Evolutionary conservation across 2,888 invertebrate species (phyloP), one percentile per base, ranked within the genome.

Genomic region (Mechanitis mazaeus): DNA sequence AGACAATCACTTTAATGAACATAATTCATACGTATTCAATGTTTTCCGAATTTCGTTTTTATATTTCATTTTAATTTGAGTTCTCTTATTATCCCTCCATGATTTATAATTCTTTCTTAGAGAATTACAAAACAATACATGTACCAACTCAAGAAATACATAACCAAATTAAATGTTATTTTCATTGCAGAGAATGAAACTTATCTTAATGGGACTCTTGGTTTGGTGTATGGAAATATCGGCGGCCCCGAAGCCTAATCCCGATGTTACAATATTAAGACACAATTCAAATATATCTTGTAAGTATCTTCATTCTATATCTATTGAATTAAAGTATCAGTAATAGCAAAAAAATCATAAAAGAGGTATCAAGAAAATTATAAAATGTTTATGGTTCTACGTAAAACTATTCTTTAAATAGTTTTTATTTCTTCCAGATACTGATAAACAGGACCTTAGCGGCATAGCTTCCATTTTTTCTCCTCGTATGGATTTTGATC

Each of bases 401-500:
- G 33, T n/a, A 28, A 12, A 7, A 20, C 12, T 12, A 45, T 3
- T 35, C 12, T 58, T 42, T 20, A 28, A 54, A 4, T 31, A 28
- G 33, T 42, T 7, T 33, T 12, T 58, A 42, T 57, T 38, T 53
- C 60, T 83, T 85, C 31, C 85, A 88, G 88, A 84, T 75, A 72
- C 73, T 33, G 79, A 79, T 56, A 76, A 73, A 33, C 63, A 69
- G 55, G 75, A 75, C 56, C 74, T 76, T 7, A 79, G 76, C 60
- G 79, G 74, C 9, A 64, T 84, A 54, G 76, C 83, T 7, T 83
- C 89, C 9, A 80, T 93, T 64, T 94, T 94, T 74, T 93, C 94
- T 1, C 95, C 95, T 1, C 92, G 95, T 12, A 93, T 95, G 92
- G 95, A 95, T 77, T 95, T 95, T 80, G 95, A 95, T 72, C 95